Percentiles rank a stretch among this genome's conserved stretches.
These are phyloP conservation scores for Zele albiditarsus DNA, from an alignment of 2,888 invertebrate species.

Conservation along the genomic window DNA sequence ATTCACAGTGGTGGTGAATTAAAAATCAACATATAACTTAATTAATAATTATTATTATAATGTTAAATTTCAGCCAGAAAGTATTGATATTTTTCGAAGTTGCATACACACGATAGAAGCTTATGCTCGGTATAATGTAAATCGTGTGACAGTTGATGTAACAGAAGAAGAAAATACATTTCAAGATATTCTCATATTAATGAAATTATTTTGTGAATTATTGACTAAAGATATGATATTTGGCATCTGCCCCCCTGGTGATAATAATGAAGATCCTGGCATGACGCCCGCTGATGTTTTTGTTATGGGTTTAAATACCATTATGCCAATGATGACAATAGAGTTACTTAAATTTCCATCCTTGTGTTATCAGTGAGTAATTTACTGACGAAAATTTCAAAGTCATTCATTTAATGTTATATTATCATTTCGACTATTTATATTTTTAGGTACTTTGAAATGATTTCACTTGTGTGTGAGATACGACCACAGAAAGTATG, in stretches of 20 bases:
- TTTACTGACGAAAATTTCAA: not conserved
- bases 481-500: constrained; percentile 79
- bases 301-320: constrained; percentile 80
- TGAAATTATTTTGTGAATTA: constrained; percentile 82
- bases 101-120: constrained; percentile 82
- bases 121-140: constrained; percentile 80
- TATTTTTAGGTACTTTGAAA: constrained; percentile 73
- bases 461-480: constrained; percentile 80
- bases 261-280: constrained; percentile 11
- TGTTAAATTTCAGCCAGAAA: constrained; percentile 73
- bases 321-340: constrained; percentile 83
- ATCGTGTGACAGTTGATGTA: constrained; percentile 77
- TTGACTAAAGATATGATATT: constrained; percentile 75
- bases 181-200: constrained; percentile 85
- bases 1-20: not conserved
- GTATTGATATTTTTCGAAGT: constrained; percentile 79
- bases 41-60: constrained; percentile 36
- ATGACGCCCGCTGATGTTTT: constrained; percentile 77
- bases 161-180: constrained; percentile 83
- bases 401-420: constrained; percentile 10
- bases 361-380: constrained; percentile 77
- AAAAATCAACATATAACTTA: constrained; percentile 11
- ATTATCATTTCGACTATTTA: not conserved
- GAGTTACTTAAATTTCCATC: constrained; percentile 82
- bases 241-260: too few relatives aligned